Conservation (phyloP, 2,113 vertebrate genomes). For the Odobenus rosmarus region DNA sequence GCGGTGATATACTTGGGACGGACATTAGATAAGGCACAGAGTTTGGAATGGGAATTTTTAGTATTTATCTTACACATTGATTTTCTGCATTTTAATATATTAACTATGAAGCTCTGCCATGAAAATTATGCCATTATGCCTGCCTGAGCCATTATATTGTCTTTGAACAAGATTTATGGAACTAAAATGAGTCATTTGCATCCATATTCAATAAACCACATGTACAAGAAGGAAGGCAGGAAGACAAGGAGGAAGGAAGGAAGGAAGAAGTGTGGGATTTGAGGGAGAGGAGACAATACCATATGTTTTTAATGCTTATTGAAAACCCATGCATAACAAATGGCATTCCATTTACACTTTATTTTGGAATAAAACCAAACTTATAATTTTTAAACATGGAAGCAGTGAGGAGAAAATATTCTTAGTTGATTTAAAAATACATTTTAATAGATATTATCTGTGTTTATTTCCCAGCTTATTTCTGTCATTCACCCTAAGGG, state of each 20-base stretch:
- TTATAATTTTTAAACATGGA: slow-evolving; percentile 63
- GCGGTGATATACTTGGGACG: neutral
- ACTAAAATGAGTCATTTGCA: slow-evolving; percentile 41
- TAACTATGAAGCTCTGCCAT: neutral
- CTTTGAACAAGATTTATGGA: slow-evolving; percentile 28
- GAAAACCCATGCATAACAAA: slow-evolving; percentile 50
- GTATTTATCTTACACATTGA: neutral
- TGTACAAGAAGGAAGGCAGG: neutral
- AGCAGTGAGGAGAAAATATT: slow-evolving; percentile 57
- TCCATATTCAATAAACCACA: slow-evolving; percentile 40
- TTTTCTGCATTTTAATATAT: slow-evolving; percentile 18
- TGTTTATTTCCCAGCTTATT: slow-evolving; percentile 59
- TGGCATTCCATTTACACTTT: neutral
- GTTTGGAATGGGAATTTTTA: neutral
- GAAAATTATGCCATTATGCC: neutral
- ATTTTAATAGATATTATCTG: slow-evolving; percentile 37
- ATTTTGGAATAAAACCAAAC: slow-evolving; percentile 57
- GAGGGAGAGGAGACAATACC: neutral
- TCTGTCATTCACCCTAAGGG: slow-evolving; percentile 4
- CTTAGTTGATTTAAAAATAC: slow-evolving; percentile 69
- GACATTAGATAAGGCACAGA: neutral
- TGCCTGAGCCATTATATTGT: neutral
- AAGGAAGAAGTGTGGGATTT: slow-evolving; percentile 8
- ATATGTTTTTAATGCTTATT: slow-evolving; percentile 53
- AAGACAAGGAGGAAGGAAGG: neutral